Base-by-base conservation (phyloP, 2,797 vertebrate genomes). In the Nyctalus aviator region DNA sequence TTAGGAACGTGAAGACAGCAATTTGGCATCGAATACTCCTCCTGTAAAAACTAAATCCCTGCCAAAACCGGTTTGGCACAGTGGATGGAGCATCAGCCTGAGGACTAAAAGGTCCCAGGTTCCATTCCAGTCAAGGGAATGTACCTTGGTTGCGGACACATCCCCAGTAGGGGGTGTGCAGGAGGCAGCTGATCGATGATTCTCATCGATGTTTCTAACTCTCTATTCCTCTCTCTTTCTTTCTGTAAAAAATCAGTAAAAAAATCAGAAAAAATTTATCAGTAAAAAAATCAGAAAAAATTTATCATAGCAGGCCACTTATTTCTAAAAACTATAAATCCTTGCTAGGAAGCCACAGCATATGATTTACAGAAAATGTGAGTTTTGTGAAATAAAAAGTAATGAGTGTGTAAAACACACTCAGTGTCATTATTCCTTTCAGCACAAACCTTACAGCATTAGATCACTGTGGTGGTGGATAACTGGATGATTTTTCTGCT, bases 281-380 rank as follows among this genome's bases (percentile, higher is more conserved):
- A 84, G n/a, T n/a, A n/a, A n/a, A n/a, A n/a, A n/a, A n/a, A n/a
- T n/a, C n/a, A n/a, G n/a, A 83, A 66, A 14, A 4, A 48, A 77
- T 77, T 88, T 73, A 35, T 81, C 78, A 84, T 3, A 68, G 71
- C 50, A 89, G 27, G 44, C 7, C 13, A 88, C 20, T 96, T 92
- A 35, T 55, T 76, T 93, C 89, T 88, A 93, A 73, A 94, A 94
- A 87, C 46, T 44, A 48, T n/a, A 88, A 82, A 64, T 91, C 53
- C 77, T 73, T 73, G n/a, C 50, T 32, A 44, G 64, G 37, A 91
- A 78, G 48, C 35, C 73, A 66, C 1, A 5, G 59, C 6, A 66
- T 23, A 46, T 66, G 72, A 86, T 75, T 77, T 83, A 84, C 48
- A 89, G 32, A 69, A 55, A 93, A 71, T 66, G 20, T 76, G 53